Base-by-base conservation (phyloP, 2,888 invertebrate species). In the Rhyacophila evoluta region DNA sequence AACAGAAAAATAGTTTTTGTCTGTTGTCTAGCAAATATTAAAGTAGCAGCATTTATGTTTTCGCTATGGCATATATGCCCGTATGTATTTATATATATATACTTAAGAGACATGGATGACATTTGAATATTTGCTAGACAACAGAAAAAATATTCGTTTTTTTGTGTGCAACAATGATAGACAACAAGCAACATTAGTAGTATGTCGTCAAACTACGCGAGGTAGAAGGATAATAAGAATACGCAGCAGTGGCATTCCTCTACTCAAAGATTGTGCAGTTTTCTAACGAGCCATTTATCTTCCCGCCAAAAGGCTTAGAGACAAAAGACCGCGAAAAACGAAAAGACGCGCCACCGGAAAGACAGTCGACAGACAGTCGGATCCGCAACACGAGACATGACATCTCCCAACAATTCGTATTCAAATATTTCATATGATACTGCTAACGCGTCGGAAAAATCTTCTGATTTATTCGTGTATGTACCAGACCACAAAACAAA, bases 211-310 rank as follows among this genome's bases (percentile, higher is more conserved):
- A 55, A 15, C 15, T 55, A 55, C 55, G 15, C 55, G 55, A 55
- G 55, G 55, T 55, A 55, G 19, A 19, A 55, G 19, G 25, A 55
- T 12, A 55, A 33, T 33, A 55, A 55, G 15, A 55, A 55, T 55
- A 55, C 55, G 12, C 55, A 55, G 19, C 55, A 55, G 55, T 25
- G 19, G 77, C 69, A 39, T 69, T 74, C 37, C 28, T 38, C 70
- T 75, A 15, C 72, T 76, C 76, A 76, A 78, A 72, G 78, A 80
- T 73, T 78, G 78, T 75, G 75, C 80, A 79, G 69, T 78, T 80
- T 81, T 81, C 55, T 81, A 81, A 81, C 81, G 78, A 81, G 78
- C 81, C 78, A 81, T 81, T 81, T 81, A 81, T 81, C 81, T 81
- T 81, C 74, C 78, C 70, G 70, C 71, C 72, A 78, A 79, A 81